Evolutionary conservation across 2,888 invertebrate species (phyloP).

Genomic region (Amblyjoppa proteus): DNA sequence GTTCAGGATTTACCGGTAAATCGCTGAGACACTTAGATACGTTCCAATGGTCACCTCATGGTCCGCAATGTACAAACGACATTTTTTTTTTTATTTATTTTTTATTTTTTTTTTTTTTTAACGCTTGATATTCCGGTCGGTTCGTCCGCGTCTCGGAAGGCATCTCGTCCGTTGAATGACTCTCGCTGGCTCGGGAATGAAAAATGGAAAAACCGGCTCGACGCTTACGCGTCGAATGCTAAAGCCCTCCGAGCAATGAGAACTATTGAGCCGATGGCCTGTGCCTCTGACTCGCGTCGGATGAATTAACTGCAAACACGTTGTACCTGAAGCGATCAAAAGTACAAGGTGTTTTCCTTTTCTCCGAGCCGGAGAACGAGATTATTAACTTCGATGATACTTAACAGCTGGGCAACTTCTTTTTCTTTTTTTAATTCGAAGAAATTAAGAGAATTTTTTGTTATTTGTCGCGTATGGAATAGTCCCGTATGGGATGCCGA

Average conservation of each 20-base stretch:
- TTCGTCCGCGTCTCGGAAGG: constrained; percentile 38
- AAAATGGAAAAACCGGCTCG: constrained; percentile 50
- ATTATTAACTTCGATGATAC: no score
- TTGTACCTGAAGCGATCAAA: not conserved
- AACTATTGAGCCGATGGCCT: not conserved
- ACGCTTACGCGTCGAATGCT: constrained; percentile 51
- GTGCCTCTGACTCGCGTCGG: not conserved
- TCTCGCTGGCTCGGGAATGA: constrained; percentile 37
- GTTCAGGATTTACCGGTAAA: constrained; percentile 7
- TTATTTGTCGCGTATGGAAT: not conserved
- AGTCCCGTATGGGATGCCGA: no score
- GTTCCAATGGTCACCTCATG: constrained; percentile 1
- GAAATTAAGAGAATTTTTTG: no score
- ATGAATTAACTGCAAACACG: constrained; percentile 5
- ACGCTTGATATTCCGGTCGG: constrained; percentile 21
- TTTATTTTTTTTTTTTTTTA: not conserved
- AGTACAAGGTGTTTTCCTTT: not conserved
- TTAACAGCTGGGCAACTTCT: no score
- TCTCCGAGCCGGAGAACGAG: no score
- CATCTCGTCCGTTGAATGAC: constrained; percentile 39
- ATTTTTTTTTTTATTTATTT: not conserved
- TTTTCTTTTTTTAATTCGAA: not conserved
- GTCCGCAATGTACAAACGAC: not conserved
- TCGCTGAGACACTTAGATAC: not conserved
- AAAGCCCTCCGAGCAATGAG: not conserved